Evolutionary conservation across 2,888 invertebrate genomes (phyloP), one percentile per base, ranked within the genome.

Genomic region (Sinhomidia bicolor): DNA sequence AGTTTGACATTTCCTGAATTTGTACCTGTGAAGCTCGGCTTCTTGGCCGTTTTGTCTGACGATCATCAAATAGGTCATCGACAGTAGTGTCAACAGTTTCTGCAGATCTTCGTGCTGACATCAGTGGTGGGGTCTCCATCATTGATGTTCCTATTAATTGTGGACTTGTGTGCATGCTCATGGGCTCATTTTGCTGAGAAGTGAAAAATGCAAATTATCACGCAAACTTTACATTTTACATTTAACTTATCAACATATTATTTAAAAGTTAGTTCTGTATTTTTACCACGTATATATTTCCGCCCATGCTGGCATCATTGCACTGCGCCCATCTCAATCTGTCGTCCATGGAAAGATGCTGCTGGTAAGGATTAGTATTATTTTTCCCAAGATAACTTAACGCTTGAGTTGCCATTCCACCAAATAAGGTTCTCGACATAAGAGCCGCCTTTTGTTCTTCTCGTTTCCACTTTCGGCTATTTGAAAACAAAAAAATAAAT

Each of bases 241-340:
- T 23, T 12, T 10, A 14, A 1, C 6, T 60, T 10, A 4, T 26
- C 1, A 9, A 54, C 20, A 41, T 10, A 44, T 51, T 14, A 32
- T 36, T 4, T 29, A 12, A 47, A 17, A n/a, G n/a, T n/a, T n/a
- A n/a, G 20, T 74, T 71, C 2, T 65, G 10, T 44, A 26, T 7
- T 91, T 92, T 92, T 91, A 93, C 93, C 89, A 93, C 93, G 89
- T 93, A 93, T 85, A 93, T 92, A 90, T 93, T 93, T 60, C 92
- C 92, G 32, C 89, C 91, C 79, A 93, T 91, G 65, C 93, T 92
- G 4, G 92, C 91, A 93, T 98, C 98, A 0, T 97, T 96, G 79
- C 97, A 96, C 92, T 98, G 98, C 0, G 98, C 97, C 97, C 98
- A 98, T 47, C 97, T 94, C 94, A 97, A 95, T 57, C 97, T 94